Evolutionary conservation across 2,797 vertebrate species (phyloP).

Genomic region (Mareca penelope): DNA sequence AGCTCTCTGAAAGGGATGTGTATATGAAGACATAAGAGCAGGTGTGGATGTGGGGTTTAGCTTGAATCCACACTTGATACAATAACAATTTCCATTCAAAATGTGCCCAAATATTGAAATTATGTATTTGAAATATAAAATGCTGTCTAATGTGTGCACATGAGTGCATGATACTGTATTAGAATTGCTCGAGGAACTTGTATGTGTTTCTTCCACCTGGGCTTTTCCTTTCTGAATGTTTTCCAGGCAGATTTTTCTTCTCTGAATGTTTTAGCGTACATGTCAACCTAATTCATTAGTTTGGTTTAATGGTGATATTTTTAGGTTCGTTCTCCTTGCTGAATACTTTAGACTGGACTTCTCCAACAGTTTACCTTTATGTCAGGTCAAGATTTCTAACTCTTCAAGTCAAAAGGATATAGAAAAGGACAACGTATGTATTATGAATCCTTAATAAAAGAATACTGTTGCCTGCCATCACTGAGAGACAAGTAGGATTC

Average conservation of each 20-base stretch:
- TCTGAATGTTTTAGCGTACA: background rate
- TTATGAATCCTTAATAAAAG: background rate
- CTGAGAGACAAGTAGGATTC: background rate
- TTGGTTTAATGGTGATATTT: background rate
- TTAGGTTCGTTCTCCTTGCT: background rate
- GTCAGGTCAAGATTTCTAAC: background rate
- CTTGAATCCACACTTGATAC: background rate
- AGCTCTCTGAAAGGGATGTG: background rate
- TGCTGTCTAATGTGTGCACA: background rate
- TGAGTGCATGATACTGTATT: fast-evolving
- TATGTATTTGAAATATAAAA: background rate
- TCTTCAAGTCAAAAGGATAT: background rate
- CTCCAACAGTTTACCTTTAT: background rate
- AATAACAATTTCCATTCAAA: background rate
- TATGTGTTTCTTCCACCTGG: background rate
- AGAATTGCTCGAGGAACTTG: background rate
- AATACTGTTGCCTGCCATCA: background rate
- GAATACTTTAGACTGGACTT: background rate
- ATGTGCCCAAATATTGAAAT: background rate
- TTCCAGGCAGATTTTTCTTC: background rate
- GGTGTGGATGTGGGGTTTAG: background rate
- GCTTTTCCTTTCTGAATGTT: background rate
- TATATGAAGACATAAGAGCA: background rate
- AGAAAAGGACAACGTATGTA: background rate
- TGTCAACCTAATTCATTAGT: background rate